Base-by-base conservation (phyloP, 2,797 vertebrate species). In the Catharus ustulatus region DNA sequence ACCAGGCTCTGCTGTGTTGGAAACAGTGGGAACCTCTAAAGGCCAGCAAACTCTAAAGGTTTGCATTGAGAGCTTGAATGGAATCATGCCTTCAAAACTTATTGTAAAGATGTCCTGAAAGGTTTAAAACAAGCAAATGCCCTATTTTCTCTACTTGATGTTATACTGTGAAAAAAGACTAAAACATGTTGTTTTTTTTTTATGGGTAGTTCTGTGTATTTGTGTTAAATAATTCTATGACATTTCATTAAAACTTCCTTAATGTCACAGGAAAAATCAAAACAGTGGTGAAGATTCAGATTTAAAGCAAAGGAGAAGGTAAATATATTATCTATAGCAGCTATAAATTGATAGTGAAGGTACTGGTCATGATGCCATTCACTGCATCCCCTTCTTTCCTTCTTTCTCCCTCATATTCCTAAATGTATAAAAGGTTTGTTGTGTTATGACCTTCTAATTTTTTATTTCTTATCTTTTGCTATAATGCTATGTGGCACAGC, bases 251-350 rank as follows among this genome's bases (percentile, higher is more conserved):
- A 90, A 90, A 93, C 52, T 68, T 94, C 51, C 54, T 95, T 85
- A 72, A 88, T 97, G 36, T 84, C 57, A 48, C 90, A 98, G 98
- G 97, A 98, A 98, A 97, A 97, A 97, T 90, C 98, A 97, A 86
- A 97, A 97, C 93, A 98, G 98, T 87, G 97, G 97, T 5, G 98
- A 98, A 88, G 98, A 99, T 93, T 98, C 97, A 61, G 98, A 98
- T 95, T 97, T 97, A 97, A 98, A 98, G 96, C 98, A 98, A 55
- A 97, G 98, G 92, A 98, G 98, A 96, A 98, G 98, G 98, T 99
- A 97, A 96, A 78, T 92, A 66, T 67, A 38, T 51, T 26, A 72
- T 40, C 21, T 45, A 2, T 42, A 89, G 20, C 17, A 82, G 36
- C 38, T 59, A 13, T 88, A 52, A 89, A 76, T 62, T 71, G 1